These are phyloP conservation scores for Samia ricini DNA, from an alignment of 1,140 invertebrate species.

Conservation along the genomic window DNA sequence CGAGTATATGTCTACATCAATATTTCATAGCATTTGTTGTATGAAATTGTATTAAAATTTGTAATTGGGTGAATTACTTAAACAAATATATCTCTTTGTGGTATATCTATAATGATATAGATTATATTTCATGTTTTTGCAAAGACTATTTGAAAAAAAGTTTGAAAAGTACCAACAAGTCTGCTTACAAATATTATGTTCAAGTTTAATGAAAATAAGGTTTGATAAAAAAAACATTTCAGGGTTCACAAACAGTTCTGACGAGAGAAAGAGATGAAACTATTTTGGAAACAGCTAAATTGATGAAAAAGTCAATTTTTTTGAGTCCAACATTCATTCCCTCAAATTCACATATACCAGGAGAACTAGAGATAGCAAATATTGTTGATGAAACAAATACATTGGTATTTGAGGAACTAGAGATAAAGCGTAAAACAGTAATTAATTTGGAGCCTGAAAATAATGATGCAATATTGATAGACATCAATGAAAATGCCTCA, in stretches of 20 bases:
- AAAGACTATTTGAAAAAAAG: neutral
- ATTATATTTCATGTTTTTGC: neutral
- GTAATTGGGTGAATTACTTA: no score
- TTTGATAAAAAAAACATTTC: neutral
- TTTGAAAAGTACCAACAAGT: neutral
- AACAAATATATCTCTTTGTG: no score
- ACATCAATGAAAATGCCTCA: neutral
- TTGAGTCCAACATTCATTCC: slow-evolving; percentile 57
- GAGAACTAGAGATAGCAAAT: slow-evolving; percentile 33
- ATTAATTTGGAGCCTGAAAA: neutral
- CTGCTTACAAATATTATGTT: neutral
- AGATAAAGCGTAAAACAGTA: neutral
- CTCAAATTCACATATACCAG: slow-evolving; percentile 25
- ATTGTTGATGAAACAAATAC: neutral
- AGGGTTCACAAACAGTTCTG: slow-evolving; percentile 3
- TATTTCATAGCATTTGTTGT: neutral
- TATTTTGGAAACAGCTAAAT: slow-evolving; percentile 61
- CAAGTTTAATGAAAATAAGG: no score
- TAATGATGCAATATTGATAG: neutral
- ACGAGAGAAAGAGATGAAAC: slow-evolving; percentile 25
- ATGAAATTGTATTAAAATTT: no score
- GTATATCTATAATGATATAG: neutral
- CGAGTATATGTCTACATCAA: neutral
- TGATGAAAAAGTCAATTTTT: slow-evolving; percentile 64
- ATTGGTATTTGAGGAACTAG: neutral